Percentiles rank a stretch among this genome's conserved stretches.
These are phyloP conservation scores for Eutrigla gurnardus DNA, from an alignment of 2,797 vertebrate genomes.

Conservation along the genomic window DNA sequence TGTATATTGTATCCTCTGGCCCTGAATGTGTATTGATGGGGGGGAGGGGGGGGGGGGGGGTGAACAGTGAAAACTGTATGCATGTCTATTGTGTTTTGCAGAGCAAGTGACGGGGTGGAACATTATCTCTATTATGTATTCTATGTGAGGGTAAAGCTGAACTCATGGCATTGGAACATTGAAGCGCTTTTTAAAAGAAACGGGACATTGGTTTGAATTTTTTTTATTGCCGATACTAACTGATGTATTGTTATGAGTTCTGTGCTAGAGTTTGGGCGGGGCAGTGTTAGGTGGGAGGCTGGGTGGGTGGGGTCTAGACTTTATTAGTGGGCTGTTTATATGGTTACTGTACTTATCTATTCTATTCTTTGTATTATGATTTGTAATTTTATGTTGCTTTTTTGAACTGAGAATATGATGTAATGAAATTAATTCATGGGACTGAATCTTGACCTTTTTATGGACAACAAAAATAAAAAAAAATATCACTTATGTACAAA, in stretches of 20 bases:
- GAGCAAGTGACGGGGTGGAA: constrained; percentile 72
- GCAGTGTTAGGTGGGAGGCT: constrained; percentile 38
- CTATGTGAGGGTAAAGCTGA: constrained; percentile 77
- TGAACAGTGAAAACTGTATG: constrained; percentile 78
- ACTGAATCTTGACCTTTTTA: constrained; percentile 86
- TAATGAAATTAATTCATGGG: constrained; percentile 83
- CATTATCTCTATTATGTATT: constrained; percentile 76
- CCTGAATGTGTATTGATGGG: constrained; percentile 76
- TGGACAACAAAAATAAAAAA: constrained; percentile 79
- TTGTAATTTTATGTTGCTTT: constrained; percentile 85
- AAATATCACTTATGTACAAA: constrained; percentile 82
- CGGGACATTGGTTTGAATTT: constrained; percentile 67
- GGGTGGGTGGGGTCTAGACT: constrained; percentile 52
- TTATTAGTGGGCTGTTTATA: constrained; percentile 82
- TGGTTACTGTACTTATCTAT: constrained; percentile 85
- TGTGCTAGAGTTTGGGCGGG: constrained; percentile 78
- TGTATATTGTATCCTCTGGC: constrained; percentile 75
- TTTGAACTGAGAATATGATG: constrained; percentile 83
- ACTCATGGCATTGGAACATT: constrained; percentile 74
- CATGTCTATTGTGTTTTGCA: constrained; percentile 83
- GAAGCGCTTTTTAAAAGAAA: constrained; percentile 71
- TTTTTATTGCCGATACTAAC: constrained; percentile 81
- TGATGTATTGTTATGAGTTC: constrained; percentile 82
- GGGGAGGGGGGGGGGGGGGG: constrained; percentile 17
- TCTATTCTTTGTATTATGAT: constrained; percentile 85